These are phyloP conservation scores for Hypena proboscidalis DNA, from an alignment of 2,888 invertebrate genomes.

Conservation along the genomic window DNA sequence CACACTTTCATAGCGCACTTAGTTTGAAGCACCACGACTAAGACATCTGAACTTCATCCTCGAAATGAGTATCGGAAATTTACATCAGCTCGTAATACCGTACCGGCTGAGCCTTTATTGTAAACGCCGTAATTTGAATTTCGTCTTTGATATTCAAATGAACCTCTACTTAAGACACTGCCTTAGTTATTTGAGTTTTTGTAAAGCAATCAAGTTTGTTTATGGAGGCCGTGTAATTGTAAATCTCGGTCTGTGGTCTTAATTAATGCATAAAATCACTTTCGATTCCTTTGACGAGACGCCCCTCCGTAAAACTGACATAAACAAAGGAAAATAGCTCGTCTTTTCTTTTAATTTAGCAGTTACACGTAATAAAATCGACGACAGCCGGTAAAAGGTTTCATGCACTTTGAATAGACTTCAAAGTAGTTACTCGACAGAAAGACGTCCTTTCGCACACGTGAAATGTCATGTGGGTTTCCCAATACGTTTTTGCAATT, in stretches of 20 bases:
- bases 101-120: conserved; percentile 82
- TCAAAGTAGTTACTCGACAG: conserved; percentile 16
- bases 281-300: conserved; percentile 64
- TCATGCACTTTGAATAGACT: conserved; percentile 31
- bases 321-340: conserved; percentile 58
- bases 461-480: conserved; percentile 19
- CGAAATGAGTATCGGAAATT: conserved; percentile 85
- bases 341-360: conserved; percentile 49
- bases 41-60: conserved; percentile 79
- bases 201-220: conserved; percentile 86
- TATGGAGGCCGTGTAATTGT: conserved; percentile 82
- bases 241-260: conserved; percentile 81
- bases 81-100: conserved; percentile 84
- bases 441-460: conserved; percentile 9
- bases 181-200: conserved; percentile 85
- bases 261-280: conserved; percentile 81
- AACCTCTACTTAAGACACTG: conserved; percentile 84
- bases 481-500: conserved; percentile 40
- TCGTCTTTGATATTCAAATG: conserved; percentile 85
- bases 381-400: conserved; percentile 17
- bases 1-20: conserved; percentile 43
- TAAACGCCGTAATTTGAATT: conserved; percentile 85
- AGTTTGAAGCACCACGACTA: conserved; percentile 65
- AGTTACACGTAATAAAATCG: conserved; percentile 36
- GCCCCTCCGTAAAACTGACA: conserved; percentile 59